phyloP scores from a whole-genome alignment of 2,113 vertebrate genomes.

The Sigmodon hispidus region DNA sequence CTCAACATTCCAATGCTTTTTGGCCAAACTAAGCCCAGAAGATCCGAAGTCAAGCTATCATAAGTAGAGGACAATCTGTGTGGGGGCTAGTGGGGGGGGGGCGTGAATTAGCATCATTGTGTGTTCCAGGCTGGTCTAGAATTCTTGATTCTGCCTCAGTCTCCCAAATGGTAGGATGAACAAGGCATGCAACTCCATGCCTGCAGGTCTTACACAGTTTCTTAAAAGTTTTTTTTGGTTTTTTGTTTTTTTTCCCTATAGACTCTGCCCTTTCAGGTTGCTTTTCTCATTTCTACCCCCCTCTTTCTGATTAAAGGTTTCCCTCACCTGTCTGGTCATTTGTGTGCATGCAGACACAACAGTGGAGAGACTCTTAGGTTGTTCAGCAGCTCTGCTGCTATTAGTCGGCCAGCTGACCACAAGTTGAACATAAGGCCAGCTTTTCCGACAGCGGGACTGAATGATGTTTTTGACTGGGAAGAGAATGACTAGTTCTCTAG shows the following conservation, averaged over 20 bases:
- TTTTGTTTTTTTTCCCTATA: not conserved
- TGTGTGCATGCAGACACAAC: not conserved
- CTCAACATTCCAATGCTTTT: not conserved
- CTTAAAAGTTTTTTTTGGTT: not conserved
- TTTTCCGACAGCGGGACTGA: not conserved
- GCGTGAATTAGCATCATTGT: not conserved
- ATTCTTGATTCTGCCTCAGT: not conserved
- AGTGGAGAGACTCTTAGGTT: not conserved
- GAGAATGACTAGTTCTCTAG: not conserved
- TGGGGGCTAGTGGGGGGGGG: too few species aligned
- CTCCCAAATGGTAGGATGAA: too few species aligned
- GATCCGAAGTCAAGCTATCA: not conserved
- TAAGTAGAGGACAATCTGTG: not conserved
- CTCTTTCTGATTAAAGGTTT: not conserved
- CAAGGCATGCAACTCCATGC: not conserved
- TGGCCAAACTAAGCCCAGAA: not conserved
- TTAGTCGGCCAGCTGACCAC: not conserved
- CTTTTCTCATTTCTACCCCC: conserved; percentile 17
- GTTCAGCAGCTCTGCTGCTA: not conserved
- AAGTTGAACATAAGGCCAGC: not conserved
- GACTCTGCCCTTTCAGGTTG: not conserved
- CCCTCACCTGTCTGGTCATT: not conserved
- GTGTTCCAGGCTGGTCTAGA: not conserved
- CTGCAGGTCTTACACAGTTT: not conserved
- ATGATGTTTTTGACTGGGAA: not conserved